phyloP scores from a whole-genome alignment of 2,888 invertebrate species.

The Melipona bicolor region DNA sequence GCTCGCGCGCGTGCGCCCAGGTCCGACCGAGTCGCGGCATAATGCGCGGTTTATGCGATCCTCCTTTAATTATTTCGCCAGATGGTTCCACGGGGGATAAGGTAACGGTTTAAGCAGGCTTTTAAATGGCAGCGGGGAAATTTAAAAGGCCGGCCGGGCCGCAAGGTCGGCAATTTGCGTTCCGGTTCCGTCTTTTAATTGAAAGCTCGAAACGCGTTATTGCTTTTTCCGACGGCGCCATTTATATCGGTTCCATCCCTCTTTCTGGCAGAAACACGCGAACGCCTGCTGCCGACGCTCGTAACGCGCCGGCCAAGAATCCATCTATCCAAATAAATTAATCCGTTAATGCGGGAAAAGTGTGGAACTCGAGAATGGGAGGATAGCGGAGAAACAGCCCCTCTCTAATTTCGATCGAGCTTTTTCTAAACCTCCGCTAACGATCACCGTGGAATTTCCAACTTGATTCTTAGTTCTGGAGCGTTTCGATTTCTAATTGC shows the following conservation, averaged over 20 bases:
- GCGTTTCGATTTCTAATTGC: no score
- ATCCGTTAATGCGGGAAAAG: conserved; percentile 1
- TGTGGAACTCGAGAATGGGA: neutral
- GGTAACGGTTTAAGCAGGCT: conserved; percentile 64
- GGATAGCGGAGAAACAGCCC: no score
- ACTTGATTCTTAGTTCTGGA: no score
- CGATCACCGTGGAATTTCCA: neutral
- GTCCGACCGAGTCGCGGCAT: conserved; percentile 46
- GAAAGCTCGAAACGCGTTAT: conserved; percentile 62
- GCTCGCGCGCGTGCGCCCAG: neutral
- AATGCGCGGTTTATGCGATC: conserved; percentile 62
- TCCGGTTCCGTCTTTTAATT: conserved; percentile 65
- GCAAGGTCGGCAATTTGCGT: conserved; percentile 53
- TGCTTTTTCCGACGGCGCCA: conserved; percentile 30
- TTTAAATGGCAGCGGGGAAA: conserved; percentile 63
- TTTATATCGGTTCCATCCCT: conserved; percentile 41
- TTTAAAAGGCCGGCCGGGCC: conserved; percentile 57
- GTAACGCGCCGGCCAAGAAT: neutral
- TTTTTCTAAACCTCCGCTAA: neutral
- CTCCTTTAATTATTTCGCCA: conserved; percentile 71
- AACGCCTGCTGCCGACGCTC: conserved; percentile 19
- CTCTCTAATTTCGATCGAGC: neutral
- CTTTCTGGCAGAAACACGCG: conserved; percentile 8
- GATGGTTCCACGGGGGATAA: conserved; percentile 64
- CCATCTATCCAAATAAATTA: conserved; percentile 12